These are phyloP conservation scores for Agonopterix heracliana DNA, from an alignment of 2,888 invertebrate species.

Conservation along the genomic window DNA sequence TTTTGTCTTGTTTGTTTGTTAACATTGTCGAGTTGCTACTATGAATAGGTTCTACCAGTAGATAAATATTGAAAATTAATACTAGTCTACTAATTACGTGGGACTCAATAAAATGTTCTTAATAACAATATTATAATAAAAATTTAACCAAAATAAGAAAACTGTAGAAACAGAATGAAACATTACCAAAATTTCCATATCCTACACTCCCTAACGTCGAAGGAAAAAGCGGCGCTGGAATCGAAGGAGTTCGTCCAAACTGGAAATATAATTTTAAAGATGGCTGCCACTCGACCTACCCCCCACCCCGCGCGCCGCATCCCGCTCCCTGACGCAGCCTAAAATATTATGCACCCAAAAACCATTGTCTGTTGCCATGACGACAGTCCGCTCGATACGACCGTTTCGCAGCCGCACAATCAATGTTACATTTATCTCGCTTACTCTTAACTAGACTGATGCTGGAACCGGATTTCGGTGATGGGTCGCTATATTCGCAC, in stretches of 20 bases:
- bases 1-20: neutral
- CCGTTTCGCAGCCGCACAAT: conserved; percentile 50
- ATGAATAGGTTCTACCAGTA: too few relatives aligned
- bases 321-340: conserved; percentile 62
- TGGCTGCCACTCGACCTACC: conserved; percentile 61
- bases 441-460: conserved; percentile 57
- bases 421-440: conserved; percentile 64
- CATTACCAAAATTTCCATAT: conserved; percentile 30
- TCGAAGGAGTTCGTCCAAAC: conserved; percentile 65
- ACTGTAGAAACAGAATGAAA: neutral
- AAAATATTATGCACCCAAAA: conserved; percentile 78
- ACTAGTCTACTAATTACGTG: too few relatives aligned
- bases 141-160: too few relatives aligned
- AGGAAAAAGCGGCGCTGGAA: conserved; percentile 50
- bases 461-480: conserved; percentile 55
- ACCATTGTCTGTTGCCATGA: conserved; percentile 75
- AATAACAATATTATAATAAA: too few relatives aligned
- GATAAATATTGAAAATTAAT: too few relatives aligned
- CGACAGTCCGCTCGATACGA: conserved; percentile 70
- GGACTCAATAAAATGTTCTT: too few relatives aligned
- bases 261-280: conserved; percentile 76
- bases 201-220: conserved; percentile 33
- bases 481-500: conserved; percentile 47
- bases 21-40: too few relatives aligned
- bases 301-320: conserved; percentile 39